Percentiles rank a stretch among this genome's conserved stretches.
Evolutionary conservation across 2,113 vertebrate species (phyloP).

Genomic region (Tangachromis dhanisi): DNA sequence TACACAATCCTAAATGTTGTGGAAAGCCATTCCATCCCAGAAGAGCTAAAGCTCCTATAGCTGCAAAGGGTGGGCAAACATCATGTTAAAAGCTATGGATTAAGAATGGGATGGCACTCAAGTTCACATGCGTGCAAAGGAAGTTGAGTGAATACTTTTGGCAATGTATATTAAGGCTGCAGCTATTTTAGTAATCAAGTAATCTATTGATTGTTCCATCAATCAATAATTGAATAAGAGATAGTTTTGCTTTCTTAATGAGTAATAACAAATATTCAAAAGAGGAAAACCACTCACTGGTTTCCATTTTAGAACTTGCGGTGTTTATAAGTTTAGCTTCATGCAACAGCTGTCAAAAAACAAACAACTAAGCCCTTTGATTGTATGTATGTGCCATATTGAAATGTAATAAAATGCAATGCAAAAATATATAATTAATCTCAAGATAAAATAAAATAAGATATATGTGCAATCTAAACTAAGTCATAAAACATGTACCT

Average conservation of each 20-base stretch:
- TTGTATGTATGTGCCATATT: neutral
- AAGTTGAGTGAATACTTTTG: neutral
- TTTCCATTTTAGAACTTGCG: neutral
- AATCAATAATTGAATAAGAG: neutral
- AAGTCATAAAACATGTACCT: neutral
- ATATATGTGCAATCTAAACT: neutral
- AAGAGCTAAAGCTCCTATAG: neutral
- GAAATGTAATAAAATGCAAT: neutral
- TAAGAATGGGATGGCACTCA: neutral
- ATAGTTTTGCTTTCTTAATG: neutral
- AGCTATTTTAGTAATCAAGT: neutral
- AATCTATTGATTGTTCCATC: neutral
- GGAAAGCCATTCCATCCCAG: neutral
- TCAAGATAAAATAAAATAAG: neutral
- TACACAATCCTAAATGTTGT: too few species aligned
- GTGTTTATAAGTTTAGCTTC: neutral
- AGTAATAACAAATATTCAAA: neutral
- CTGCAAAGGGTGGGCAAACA: neutral
- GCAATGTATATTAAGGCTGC: neutral
- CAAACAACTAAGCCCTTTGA: neutral
- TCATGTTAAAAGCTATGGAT: neutral
- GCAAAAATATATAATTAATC: neutral
- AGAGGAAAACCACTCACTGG: neutral
- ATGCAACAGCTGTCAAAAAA: neutral
- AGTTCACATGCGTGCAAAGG: neutral